phyloP scores from a whole-genome alignment of 1,140 invertebrate species.

The Sminthurides bifidus region DNA sequence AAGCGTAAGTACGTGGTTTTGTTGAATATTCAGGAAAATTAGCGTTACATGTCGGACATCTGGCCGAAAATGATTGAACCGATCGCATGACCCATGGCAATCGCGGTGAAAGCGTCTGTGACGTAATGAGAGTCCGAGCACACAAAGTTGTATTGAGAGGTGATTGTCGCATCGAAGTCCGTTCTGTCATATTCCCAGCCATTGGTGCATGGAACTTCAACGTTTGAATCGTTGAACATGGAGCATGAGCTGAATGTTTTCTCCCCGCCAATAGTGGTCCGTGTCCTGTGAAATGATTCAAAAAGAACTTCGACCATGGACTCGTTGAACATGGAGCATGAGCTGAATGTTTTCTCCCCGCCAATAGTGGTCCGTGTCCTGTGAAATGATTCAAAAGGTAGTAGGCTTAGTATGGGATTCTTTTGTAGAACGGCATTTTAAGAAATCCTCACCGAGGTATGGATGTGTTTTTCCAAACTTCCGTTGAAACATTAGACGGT shows the following conservation, averaged over 20 bases:
- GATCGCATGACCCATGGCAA: slow-evolving; percentile 16
- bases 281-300: too few species aligned
- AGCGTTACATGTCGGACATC: slow-evolving; percentile 19
- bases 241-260: slow-evolving; percentile 16
- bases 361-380: too few species aligned
- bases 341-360: too few species aligned
- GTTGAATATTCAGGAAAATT: too few species aligned
- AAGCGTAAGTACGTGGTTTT: not conserved
- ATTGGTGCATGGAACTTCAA: slow-evolving; percentile 5
- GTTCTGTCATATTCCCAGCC: slow-evolving; percentile 24
- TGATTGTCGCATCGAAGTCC: slow-evolving; percentile 18
- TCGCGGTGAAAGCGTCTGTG: slow-evolving; percentile 20
- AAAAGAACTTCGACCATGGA: not conserved
- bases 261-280: too few species aligned
- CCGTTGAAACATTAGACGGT: too few species aligned
- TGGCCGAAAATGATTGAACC: slow-evolving; percentile 22
- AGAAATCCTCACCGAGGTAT: too few species aligned
- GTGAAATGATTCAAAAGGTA: too few species aligned
- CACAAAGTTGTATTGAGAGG: slow-evolving; percentile 21
- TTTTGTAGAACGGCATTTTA: too few species aligned
- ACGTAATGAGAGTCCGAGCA: slow-evolving; percentile 15
- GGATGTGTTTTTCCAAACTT: too few species aligned
- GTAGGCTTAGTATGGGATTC: too few species aligned
- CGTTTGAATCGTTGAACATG: slow-evolving; percentile 10
- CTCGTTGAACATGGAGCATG: slow-evolving; percentile 16